Evolutionary conservation across 2,888 invertebrate species (phyloP), one percentile per base, ranked within the genome.

Genomic region (Drosophila stalkeri): DNA sequence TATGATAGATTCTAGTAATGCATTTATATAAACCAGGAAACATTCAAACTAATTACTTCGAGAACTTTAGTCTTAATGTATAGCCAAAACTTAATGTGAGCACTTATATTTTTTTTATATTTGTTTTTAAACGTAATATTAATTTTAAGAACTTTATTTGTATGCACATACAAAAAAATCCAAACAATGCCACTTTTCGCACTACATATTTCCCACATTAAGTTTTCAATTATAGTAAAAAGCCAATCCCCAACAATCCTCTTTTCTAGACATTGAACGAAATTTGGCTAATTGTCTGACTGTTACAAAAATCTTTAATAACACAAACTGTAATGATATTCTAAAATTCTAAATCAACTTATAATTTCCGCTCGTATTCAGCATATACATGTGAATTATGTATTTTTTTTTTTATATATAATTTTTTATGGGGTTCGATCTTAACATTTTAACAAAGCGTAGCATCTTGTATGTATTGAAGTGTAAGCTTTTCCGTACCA

Each of bases 1-100:
- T 61, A 66, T 75, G 66, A 12, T 35, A 14, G 8, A 14, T 54
- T 37, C 52, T 16, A 37, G 16, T 37, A 63, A 51, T 76, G 55
- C 20, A 44, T 60, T 71, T 56, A 62, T 79, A 70, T 66, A 54
- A 80, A 76, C 64, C 67, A 72, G 49, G 68, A 77, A 81, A 61
- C 63, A 60, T 80, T 66, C 54, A 63, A 60, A 66, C 41, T 60
- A 72, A 35, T 33, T 55, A 64, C 46, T 65, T 46, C 49, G 8
- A 20, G 66, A 76, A 56, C 64, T 57, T 75, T 44, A 46, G 49
- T 46, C 67, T 61, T 46, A 37, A 59, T 14, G 23, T 27, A 31
- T 54, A 37, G 60, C 56, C 33, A 39, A 73, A 65, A 56, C 41
- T 47, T 63, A 43, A 55, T 6, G 3, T 62, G 43, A 51, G 76